Evolutionary conservation across 1,140 invertebrate species (phyloP), one percentile per base, ranked within the genome.

Genomic region (Helicoverpa zea): DNA sequence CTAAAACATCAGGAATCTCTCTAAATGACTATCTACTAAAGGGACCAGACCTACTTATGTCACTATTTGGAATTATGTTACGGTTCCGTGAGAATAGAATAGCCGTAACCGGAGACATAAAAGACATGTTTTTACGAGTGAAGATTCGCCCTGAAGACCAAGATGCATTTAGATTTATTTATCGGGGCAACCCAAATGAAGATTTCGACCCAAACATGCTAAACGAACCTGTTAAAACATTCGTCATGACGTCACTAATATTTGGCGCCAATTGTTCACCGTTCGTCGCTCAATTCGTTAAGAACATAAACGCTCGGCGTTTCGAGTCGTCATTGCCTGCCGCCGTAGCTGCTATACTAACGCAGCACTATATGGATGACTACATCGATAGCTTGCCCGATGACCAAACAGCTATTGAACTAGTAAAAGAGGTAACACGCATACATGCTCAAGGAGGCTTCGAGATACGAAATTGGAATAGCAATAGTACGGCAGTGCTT

Each of bases 281-380:
- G 0, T 87, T 83, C 18, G 80, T 87, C 9, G 89, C 90, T 0
- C 74, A 91, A 29, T 91, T 80, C 54, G 80, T 94, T 12, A 91
- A 90, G 83, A 89, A 92, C 49, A 74, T 68, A 30, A 93, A 92
- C 56, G 91, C 89, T 0, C 10, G 80, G 29, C 51, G 83, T 35
- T 91, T 83, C 80, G 49, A 77, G 9, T 43, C 81, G 3, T 52
- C 73, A n/a, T 87, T 73, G 73, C 90, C 89, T 0, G n/a, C 54
- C 9, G 87, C 89, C 0, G 87, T 83, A 0, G 30, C 82, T 0
- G 85, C 81, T 0, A 84, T 92, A 10, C 16, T 63, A 3, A 49
- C 86, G 2, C 79, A 86, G 18, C 88, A 87, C 58, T 92, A 92
- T 58, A 89, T 92, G 80, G 90, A 92, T 70, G 92, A 94, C 70